phyloP scores from a whole-genome alignment of 2,113 vertebrate species.

The Pantherophis guttatus region DNA sequence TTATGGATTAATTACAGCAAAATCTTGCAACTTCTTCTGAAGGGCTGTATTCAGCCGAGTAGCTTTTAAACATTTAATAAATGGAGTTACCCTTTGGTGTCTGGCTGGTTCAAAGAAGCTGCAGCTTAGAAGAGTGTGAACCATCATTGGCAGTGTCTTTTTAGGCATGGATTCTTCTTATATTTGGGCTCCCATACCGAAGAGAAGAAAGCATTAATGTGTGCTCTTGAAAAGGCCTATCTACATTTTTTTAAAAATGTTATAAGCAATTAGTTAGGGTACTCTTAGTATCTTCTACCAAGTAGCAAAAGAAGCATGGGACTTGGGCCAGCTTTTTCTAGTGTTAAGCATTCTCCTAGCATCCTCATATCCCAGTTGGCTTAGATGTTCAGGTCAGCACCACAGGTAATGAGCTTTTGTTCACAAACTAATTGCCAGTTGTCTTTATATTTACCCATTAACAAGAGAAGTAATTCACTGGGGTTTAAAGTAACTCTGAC shows the following conservation, averaged over 20 bases:
- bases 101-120: not conserved
- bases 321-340: not conserved
- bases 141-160: not conserved
- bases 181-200: not conserved
- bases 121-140: not conserved
- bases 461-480: not conserved
- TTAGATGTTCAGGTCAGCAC: not conserved
- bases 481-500: not conserved
- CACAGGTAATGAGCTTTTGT: not conserved
- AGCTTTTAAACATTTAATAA: not conserved
- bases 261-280: not conserved
- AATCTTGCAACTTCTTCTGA: not conserved
- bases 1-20: not conserved
- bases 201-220: not conserved
- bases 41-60: not conserved
- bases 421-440: not conserved
- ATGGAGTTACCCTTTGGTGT: not conserved
- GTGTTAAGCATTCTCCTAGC: not conserved
- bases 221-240: not conserved
- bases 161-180: not conserved
- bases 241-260: not conserved
- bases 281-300: not conserved
- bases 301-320: not conserved
- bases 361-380: not conserved
- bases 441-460: not conserved